Conservation (phyloP, 1,140 invertebrate species). For the Papilio machaon region DNA sequence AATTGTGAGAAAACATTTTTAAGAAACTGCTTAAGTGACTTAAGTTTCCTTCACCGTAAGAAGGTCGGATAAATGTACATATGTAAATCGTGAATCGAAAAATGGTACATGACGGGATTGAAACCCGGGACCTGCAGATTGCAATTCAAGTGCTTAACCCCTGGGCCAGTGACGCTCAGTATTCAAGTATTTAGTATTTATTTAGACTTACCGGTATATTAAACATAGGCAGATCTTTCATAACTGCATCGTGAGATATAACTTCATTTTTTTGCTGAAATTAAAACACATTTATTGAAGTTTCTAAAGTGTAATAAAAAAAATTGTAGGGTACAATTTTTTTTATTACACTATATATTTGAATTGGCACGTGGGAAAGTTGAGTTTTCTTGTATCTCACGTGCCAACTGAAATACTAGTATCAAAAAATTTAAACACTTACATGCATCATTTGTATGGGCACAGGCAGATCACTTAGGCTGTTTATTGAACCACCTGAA, state of each 20-base stretch:
- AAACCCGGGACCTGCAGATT: too few species aligned
- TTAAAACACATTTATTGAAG: neutral
- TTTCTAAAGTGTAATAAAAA: neutral
- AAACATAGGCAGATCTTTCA: slow-evolving; percentile 37
- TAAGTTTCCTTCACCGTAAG: too few species aligned
- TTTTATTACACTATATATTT: neutral
- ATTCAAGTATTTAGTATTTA: neutral
- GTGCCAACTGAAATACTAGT: neutral
- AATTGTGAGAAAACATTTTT: too few species aligned
- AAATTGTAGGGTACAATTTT: too few species aligned
- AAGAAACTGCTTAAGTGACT: too few species aligned
- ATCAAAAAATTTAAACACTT: slow-evolving; percentile 39
- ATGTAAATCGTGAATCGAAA: too few species aligned
- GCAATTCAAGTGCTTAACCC: too few species aligned
- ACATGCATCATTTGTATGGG: slow-evolving; percentile 50
- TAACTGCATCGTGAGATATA: slow-evolving; percentile 25
- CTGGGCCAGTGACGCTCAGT: too few species aligned
- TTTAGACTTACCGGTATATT: slow-evolving; percentile 38
- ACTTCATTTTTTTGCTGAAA: slow-evolving; percentile 41
- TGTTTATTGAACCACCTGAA: slow-evolving; percentile 51
- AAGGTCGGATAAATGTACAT: too few species aligned
- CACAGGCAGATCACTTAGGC: slow-evolving; percentile 48
- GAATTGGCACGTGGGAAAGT: neutral
- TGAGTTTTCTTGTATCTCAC: neutral
- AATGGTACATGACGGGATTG: too few species aligned